Evolutionary conservation across 30 jellyfish, hydroid and myxozoan species (phyloP).

Genomic region (Clytia hemisphaerica): DNA sequence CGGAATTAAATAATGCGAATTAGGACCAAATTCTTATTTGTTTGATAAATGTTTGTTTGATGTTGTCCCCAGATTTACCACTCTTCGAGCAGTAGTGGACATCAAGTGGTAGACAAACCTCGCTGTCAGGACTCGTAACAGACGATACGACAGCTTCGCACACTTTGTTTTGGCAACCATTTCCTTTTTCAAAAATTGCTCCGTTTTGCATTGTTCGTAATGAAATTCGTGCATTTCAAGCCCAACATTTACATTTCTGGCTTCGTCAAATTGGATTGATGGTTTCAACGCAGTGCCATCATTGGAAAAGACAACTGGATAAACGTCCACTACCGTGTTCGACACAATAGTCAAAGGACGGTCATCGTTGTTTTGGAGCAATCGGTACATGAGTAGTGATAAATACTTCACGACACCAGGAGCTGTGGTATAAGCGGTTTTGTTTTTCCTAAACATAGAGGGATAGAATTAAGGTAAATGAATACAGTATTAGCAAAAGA

Average conservation of each 20-base stretch:
- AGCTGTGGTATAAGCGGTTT: slow-evolving; percentile 10
- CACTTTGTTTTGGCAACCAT: not conserved
- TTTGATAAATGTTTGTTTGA: slow-evolving; percentile 1
- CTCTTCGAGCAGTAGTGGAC: not conserved
- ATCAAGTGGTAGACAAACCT: slow-evolving; percentile 4
- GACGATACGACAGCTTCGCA: slow-evolving; percentile 17
- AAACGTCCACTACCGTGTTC: not conserved
- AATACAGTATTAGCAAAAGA: too few relatives aligned
- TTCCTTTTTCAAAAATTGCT: not conserved
- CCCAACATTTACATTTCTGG: slow-evolving; percentile 22
- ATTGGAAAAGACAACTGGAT: too few relatives aligned
- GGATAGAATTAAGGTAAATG: too few relatives aligned
- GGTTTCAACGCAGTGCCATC: too few relatives aligned
- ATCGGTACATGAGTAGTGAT: not conserved
- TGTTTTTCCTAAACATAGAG: too few relatives aligned
- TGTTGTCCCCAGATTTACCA: slow-evolving; percentile 25
- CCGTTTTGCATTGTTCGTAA: not conserved
- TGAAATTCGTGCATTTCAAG: not conserved
- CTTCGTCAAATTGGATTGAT: slow-evolving; percentile 23
- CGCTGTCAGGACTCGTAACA: not conserved
- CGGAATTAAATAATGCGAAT: too few relatives aligned
- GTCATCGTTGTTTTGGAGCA: not conserved
- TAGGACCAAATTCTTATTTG: not conserved
- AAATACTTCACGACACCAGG: slow-evolving; percentile 16
- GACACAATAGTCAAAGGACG: not conserved